These are phyloP conservation scores for Muraenolepis orangiensis DNA, from an alignment of 2,797 vertebrate genomes.

Conservation along the genomic window DNA sequence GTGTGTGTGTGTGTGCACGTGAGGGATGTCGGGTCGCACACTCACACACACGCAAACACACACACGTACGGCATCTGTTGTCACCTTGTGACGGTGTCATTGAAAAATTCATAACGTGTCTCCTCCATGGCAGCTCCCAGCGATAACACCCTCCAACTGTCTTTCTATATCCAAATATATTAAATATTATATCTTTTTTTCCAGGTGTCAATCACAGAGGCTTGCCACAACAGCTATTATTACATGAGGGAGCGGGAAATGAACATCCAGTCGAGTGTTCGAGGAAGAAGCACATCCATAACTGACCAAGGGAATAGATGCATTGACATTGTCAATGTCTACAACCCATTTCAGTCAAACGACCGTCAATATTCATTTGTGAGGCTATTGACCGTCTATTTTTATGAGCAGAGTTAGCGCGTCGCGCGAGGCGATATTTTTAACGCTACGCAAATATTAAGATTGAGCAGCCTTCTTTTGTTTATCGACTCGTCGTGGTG, in stretches of 20 bases:
- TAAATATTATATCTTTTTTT: slow-evolving; percentile 50
- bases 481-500: neutral
- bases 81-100: slow-evolving; percentile 26
- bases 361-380: neutral
- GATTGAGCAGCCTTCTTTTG: neutral
- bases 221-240: slow-evolving; percentile 49
- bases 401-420: neutral
- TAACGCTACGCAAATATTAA: neutral
- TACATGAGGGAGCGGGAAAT: neutral
- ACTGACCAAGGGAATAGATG: neutral
- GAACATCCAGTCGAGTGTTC: neutral
- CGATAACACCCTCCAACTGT: slow-evolving; percentile 85
- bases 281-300: neutral
- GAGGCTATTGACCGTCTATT: neutral
- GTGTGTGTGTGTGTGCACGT: slow-evolving; percentile 20
- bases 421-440: neutral
- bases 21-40: too few species aligned
- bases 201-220: slow-evolving; percentile 69
- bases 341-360: neutral
- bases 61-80: neutral
- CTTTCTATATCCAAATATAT: slow-evolving; percentile 82
- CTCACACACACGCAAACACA: neutral
- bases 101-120: slow-evolving; percentile 79
- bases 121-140: slow-evolving; percentile 84
- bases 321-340: neutral